phyloP scores from a whole-genome alignment of 1,140 invertebrate genomes.

The Patella vulgata region DNA sequence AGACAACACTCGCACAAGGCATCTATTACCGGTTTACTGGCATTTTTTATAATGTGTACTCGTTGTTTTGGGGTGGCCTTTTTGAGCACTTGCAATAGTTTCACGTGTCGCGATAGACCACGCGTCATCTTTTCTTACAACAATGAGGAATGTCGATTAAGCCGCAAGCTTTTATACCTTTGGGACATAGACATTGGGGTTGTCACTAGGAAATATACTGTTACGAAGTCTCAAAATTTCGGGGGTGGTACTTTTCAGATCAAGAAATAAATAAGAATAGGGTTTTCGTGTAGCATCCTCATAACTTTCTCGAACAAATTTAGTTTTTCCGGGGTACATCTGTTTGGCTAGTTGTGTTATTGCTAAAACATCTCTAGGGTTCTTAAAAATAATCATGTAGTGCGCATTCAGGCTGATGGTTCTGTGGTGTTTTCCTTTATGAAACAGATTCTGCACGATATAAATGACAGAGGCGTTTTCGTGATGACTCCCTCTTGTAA shows the following conservation, averaged over 20 bases:
- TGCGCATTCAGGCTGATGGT: conserved; percentile 33
- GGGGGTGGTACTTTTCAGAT: conserved; percentile 20
- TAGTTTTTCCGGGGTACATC: conserved; percentile 20
- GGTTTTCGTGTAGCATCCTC: conserved; percentile 18
- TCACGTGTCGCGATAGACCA: background rate
- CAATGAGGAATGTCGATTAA: too few species aligned
- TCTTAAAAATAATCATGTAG: conserved; percentile 35
- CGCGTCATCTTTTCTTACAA: conserved; percentile 11
- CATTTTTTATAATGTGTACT: background rate
- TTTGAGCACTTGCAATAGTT: background rate
- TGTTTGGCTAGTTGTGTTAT: conserved; percentile 10
- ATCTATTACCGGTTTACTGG: background rate
- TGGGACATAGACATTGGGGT: conserved; percentile 6
- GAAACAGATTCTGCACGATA: conserved; percentile 29
- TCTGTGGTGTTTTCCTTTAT: conserved; percentile 28
- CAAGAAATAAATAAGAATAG: conserved; percentile 30
- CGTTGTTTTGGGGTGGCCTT: background rate
- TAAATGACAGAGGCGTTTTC: conserved; percentile 21
- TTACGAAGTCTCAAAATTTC: conserved; percentile 15
- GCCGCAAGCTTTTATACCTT: too few species aligned
- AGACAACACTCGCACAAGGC: conserved; percentile 12
- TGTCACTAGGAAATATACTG: conserved; percentile 9
- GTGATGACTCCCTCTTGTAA: conserved; percentile 27
- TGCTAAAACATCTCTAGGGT: conserved; percentile 15
- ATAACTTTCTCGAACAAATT: conserved; percentile 18